Evolutionary conservation across 2,797 vertebrate genomes (phyloP).

Genomic region (Sphenopsis melanotis): DNA sequence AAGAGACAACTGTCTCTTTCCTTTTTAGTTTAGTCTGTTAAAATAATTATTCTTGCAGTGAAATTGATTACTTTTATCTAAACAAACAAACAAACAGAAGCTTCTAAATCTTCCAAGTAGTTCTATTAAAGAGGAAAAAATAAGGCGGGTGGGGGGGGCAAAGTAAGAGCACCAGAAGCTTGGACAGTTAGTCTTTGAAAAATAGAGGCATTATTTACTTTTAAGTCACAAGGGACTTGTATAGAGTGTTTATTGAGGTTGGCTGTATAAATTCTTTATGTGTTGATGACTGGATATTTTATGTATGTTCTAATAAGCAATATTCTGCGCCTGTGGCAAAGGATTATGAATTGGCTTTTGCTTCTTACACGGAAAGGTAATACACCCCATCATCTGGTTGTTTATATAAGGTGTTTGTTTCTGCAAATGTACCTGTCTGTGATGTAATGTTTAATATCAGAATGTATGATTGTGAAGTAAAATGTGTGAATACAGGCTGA

Average conservation of each 20-base stretch:
- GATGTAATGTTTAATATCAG: neutral
- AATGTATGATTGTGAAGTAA: neutral
- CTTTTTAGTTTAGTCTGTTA: neutral
- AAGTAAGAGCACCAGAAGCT: neutral
- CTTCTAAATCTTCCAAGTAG: neutral
- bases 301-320: neutral
- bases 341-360: neutral
- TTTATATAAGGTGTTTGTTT: neutral
- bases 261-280: neutral
- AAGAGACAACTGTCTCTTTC: neutral
- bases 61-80: neutral
- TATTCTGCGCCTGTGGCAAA: neutral
- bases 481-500: neutral
- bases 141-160: fast-evolving
- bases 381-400: neutral
- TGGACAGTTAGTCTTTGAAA: neutral
- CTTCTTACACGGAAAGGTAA: neutral
- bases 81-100: neutral
- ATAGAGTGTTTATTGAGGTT: neutral
- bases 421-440: neutral
- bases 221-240: neutral
- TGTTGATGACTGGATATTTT: neutral
- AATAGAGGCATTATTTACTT: neutral
- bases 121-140: neutral
- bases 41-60: neutral